Base-by-base conservation (phyloP, 1,140 invertebrate species). In the Elysia chlorotica region DNA sequence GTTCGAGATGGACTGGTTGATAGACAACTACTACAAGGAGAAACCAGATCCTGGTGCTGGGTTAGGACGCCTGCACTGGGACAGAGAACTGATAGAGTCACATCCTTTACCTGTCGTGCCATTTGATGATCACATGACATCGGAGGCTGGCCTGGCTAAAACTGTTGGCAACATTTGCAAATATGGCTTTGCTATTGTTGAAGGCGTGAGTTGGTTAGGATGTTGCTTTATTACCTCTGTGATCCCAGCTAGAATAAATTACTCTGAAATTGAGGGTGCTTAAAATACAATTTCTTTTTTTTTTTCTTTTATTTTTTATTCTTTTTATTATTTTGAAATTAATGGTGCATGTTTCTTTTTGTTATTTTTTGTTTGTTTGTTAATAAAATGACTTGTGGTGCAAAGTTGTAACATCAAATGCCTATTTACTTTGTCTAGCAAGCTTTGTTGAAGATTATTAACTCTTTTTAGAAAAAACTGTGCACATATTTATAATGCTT, bases 1-100 rank as follows among this genome's bases (percentile, higher is more conserved):
- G 31, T 86, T 79, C 72, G 71, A 75, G 31, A 38, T 79, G 17
- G 54, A 77, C n/a, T 83, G 81, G 78, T 66, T 86, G 28, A 10
- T 71, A 2, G 56, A 81, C 37, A 80, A 82, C 72, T 72, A 59
- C 14, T 78, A 73, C 41, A 69, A 73, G 5, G 67, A 57, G 3
- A 33, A 65, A 37, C 56, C 65, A n/a, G 38, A 59, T 30, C 23
- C 61, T 17, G 66, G 62, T 28, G 65, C 75, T 0, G 35, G 70
- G 23, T n/a, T n/a, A n/a, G n/a, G n/a, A n/a, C 74, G 65, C 30
- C n/a, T 74, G 10, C 57, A 80, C 33, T 83, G 83, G 83, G 72
- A 82, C 63, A 77, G 61, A 21, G 66, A 61, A 2, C 48, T 41
- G 1, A 65, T 82, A 10, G 31, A 61, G 31, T 54, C 48, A 30